Evolutionary conservation across 2,888 invertebrate species (phyloP), one percentile per base, ranked within the genome.

Genomic region (Pachymerium ferrugineum): DNA sequence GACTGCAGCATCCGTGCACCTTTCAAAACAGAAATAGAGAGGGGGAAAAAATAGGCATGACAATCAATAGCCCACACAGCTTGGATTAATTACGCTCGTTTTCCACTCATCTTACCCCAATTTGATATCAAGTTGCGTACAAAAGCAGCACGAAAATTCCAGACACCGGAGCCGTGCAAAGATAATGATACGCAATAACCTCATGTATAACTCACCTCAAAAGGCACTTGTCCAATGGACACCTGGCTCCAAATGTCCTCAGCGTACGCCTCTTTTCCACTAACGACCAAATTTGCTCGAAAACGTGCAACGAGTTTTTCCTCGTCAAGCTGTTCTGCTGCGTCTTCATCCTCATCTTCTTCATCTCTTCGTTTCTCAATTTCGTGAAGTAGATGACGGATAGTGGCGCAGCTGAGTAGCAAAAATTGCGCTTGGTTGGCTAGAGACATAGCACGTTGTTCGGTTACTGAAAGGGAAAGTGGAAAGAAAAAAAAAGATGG

Each of bases 361-460:
- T 28, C 19, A 33, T 62, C 28, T 6, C 12, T 31, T 74, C 68
- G 72, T 19, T 38, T 35, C 28, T 31, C 25, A 30, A 75, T 74
- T 29, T 72, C 67, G 19, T 69, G 30, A 8, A 54, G 70, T 28
- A 96, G 83, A 87, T 90, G 90, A 75, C 86, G 82, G 0, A 94
- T 88, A 76, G 94, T 95, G 0, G 89, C 86, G 78, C 86, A 85
- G 81, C 91, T 94, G 72, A 97, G 85, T 70, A 97, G 83, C 70
- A 97, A 86, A 82, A 88, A 94, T 81, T 94, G 94, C 0, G 92
- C 92, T 84, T 93, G 89, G 82, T 94, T 95, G 70, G 89, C 88
- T 74, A 94, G 83, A 0, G 91, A 89, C 31, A 89, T 62, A 28
- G 62, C 62, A 22, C 62, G 62, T n/a, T 62, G 62, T 28, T 62